Percentiles rank a stretch among this genome's conserved stretches.
Evolutionary conservation across 2,113 vertebrate species (phyloP).

Genomic region (Engraulis encrasicolus): DNA sequence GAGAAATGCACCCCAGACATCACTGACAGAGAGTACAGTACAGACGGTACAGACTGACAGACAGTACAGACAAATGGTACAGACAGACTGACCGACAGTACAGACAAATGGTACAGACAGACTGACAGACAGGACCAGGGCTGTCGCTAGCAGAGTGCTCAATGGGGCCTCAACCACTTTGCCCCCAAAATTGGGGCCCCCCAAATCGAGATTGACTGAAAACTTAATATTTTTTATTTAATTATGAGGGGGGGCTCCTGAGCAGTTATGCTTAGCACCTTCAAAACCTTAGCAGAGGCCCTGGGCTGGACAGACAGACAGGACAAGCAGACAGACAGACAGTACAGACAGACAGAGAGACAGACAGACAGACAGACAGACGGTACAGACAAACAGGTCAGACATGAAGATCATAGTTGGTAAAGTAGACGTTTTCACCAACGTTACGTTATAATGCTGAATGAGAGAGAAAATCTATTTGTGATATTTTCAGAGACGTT

Average conservation of each 20-base stretch:
- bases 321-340: background rate
- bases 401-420: conserved; percentile 82
- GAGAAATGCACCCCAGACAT: too few species aligned
- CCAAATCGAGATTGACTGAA: too few species aligned
- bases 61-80: too few species aligned
- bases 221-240: too few species aligned
- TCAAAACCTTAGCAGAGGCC: too few species aligned
- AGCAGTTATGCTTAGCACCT: too few species aligned
- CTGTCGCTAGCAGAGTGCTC: too few species aligned
- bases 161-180: too few species aligned
- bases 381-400: conserved; percentile 58
- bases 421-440: conserved; percentile 89
- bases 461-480: conserved; percentile 99
- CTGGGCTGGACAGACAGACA: background rate
- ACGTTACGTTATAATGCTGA: conserved; percentile 98
- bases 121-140: too few species aligned
- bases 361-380: conserved; percentile 71
- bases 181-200: too few species aligned
- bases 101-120: too few species aligned
- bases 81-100: background rate
- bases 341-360: background rate
- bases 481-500: conserved; percentile 99
- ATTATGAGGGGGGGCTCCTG: too few species aligned
- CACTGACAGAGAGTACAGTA: background rate
- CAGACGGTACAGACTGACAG: background rate